These are phyloP conservation scores for Diloba caeruleocephala DNA, from an alignment of 2,888 invertebrate genomes.

Conservation along the genomic window DNA sequence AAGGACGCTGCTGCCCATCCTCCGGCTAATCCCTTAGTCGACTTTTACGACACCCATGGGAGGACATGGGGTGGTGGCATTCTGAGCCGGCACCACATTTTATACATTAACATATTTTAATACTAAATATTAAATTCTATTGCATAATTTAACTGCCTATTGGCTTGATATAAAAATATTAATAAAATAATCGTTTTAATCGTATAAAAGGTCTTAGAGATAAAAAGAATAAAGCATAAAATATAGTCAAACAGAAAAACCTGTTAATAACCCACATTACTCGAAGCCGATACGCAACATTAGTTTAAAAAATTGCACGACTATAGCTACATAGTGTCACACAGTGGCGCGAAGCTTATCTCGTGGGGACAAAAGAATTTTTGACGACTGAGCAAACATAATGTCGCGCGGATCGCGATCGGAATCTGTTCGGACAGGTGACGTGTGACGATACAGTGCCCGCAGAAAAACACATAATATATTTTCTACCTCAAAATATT, in stretches of 20 bases:
- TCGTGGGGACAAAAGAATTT: constrained; percentile 78
- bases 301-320: constrained; percentile 59
- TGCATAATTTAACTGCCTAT: too few species aligned
- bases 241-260: constrained; percentile 4
- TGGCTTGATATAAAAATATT: too few species aligned
- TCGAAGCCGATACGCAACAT: constrained; percentile 41
- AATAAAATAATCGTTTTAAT: not conserved
- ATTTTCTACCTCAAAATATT: constrained; percentile 34
- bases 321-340: constrained; percentile 56
- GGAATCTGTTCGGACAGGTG: constrained; percentile 79
- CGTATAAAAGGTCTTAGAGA: not conserved
- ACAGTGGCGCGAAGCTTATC: constrained; percentile 73
- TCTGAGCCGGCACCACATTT: too few species aligned
- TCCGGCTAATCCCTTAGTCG: too few species aligned
- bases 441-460: constrained; percentile 72
- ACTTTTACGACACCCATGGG: too few species aligned
- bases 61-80: too few species aligned
- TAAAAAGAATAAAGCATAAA: constrained; percentile 6
- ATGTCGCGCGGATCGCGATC: constrained; percentile 71
- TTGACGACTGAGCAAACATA: constrained; percentile 85
- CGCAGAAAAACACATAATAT: constrained; percentile 34
- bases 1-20: too few species aligned
- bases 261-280: constrained; percentile 9
- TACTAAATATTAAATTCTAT: too few species aligned
- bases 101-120: too few species aligned